Base-by-base conservation (phyloP, 2,888 invertebrate species). In the Pachliopta kotzebuea region DNA sequence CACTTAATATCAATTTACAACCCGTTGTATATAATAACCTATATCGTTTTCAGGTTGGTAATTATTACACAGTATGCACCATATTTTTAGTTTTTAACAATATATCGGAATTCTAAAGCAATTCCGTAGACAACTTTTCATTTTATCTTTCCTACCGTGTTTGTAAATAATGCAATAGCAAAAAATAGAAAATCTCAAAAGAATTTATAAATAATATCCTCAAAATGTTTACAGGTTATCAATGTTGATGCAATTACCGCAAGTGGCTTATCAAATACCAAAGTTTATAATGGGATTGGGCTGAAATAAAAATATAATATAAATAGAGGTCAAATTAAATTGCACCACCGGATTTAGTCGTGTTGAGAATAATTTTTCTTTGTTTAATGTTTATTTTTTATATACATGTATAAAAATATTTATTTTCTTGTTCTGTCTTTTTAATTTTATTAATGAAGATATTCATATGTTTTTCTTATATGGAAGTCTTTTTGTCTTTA, bases 241-340 rank as follows among this genome's bases (percentile, higher is more conserved):
- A 68, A 94, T 96, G 87, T 92, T 97, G 76, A 96, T 96, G 94
- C 96, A 96, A 75, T 95, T 97, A 83, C 96, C 96, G 74, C 94
- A 96, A 88, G 94, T 95, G 79, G 95, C 96, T 66, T 95, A 94
- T 85, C 95, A 95, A 86, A 93, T 97, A 91, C 97, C 97, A 79
- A 96, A 96, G 92, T 96, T 96, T 83, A 96, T 97, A 73, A 93
- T 97, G 92, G 96, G 96, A 68, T 93, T 96, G 76, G 96, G 96
- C 80, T 96, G 94, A 75, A 62, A 57, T 23, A 45, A 31, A 4
- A 50, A 58, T 20, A 23, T 37, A 56, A 56, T 24, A 67, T 56
- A 50, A 66, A 58, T 58, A 52, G 62, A 67, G 55, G 56, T 70
- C 68, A 70, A 71, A 68, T 70, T 69, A 67, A 68, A 67, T 62